Evolutionary conservation across 2,113 vertebrate genomes (phyloP).

Genomic region (Pavo muticus): DNA sequence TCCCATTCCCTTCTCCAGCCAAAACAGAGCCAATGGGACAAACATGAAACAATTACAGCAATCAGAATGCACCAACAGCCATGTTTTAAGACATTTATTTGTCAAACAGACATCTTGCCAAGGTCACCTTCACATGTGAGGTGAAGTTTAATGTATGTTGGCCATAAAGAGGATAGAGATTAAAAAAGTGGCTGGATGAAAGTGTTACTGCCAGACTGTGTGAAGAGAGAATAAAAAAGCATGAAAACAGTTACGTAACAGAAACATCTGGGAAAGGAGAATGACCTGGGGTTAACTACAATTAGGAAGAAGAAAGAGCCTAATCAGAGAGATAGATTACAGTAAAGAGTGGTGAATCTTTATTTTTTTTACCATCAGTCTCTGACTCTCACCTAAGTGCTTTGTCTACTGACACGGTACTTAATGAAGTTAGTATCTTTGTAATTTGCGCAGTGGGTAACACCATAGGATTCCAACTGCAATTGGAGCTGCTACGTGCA

Average conservation of each 20-base stretch:
- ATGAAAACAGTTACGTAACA: background rate
- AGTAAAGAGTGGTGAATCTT: background rate
- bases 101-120: background rate
- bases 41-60: background rate
- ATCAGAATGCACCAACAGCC: background rate
- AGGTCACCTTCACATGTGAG: background rate
- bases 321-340: background rate
- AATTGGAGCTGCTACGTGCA: background rate
- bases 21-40: background rate
- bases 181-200: background rate
- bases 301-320: background rate
- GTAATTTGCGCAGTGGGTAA: background rate
- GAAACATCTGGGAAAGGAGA: background rate
- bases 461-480: background rate
- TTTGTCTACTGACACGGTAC: background rate
- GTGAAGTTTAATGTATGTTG: background rate
- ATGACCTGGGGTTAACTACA: background rate
- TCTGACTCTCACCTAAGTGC: background rate
- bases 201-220: background rate
- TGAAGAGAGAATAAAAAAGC: background rate
- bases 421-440: background rate
- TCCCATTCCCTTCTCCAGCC: background rate
- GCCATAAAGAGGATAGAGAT: background rate
- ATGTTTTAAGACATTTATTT: background rate
- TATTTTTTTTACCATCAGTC: background rate